Percentiles rank a stretch among this genome's conserved stretches.
These are phyloP conservation scores for Cyphomyrus discorhynchus DNA, from an alignment of 2,113 vertebrate genomes.

Conservation along the genomic window DNA sequence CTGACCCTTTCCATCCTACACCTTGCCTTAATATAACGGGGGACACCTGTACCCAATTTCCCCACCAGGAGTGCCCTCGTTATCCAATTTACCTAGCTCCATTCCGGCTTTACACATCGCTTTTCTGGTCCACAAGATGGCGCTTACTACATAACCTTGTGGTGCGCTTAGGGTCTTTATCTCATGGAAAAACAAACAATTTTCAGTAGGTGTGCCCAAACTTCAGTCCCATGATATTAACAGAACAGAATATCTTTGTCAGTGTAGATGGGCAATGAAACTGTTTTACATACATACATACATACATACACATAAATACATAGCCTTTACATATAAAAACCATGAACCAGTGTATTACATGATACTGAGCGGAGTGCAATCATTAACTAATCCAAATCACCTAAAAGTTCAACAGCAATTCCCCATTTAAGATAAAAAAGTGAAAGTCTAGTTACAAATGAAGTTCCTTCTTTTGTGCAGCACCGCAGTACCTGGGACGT, in stretches of 20 bases:
- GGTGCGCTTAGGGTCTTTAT: background rate
- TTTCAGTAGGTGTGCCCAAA: background rate
- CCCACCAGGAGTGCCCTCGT: background rate
- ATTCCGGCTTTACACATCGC: background rate
- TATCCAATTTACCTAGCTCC: background rate
- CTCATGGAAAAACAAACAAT: background rate
- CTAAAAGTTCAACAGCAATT: background rate
- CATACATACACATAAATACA: too few species aligned
- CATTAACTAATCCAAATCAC: background rate
- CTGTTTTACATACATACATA: too few species aligned
- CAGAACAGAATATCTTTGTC: background rate
- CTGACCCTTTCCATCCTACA: background rate
- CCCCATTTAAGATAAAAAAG: background rate
- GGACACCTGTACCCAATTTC: background rate
- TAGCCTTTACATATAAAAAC: background rate
- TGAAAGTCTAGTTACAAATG: background rate
- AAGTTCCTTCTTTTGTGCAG: background rate
- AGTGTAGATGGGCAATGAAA: background rate
- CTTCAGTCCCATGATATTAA: background rate
- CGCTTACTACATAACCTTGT: background rate
- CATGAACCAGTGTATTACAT: background rate
- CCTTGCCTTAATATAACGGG: background rate
- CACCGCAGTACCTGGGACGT: background rate
- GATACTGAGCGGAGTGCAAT: background rate
- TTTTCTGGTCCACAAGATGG: background rate